Base-by-base conservation (phyloP, 2,113 vertebrate species). In the Trichomycterus rosablanca region DNA sequence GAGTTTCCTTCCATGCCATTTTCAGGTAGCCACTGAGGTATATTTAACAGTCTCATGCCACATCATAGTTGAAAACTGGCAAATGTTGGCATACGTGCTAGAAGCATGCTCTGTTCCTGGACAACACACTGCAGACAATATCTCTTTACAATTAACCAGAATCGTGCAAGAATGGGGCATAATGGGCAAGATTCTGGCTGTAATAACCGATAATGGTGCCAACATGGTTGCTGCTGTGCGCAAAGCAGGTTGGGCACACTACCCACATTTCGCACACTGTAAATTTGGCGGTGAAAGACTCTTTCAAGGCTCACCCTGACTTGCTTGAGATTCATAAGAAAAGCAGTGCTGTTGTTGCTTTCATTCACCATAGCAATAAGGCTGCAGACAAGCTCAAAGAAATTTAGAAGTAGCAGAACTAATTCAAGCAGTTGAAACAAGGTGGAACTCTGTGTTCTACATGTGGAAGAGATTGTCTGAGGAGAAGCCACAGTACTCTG, bases 371-470 rank as follows among this genome's bases (percentile, higher is more conserved):
- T 24, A 62, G 66, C 59, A 74, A 54, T 16, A 66, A 23, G 45
- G 53, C 59, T 16, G 8, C 67, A 66, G 46, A 63, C 20, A 76
- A 44, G 55, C 64, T 71, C 63, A 73, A 63, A 56, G 26, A 66
- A 54, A n/a, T 67, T 23, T 67, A 76, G 20, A 72, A 72, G n/a
- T 71, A 76, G 28, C 45, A 44, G 35, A 62, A 72, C 67, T 67
- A 3, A 42, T 67, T 12, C 52, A 76, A 46, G 35, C 68, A 67
- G 66, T 70, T 61, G 50, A 74, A 32, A 74, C 58, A 52, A 64
- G 66, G 28, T 72, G 69, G 67, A 70, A 75, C 46, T 72, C 56
- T 40, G 16, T 75, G 15, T 73, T 75, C 44, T 75, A 75, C 16
- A 73, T 77, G 67, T 66, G 19, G 4, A 46, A 72, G 44, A 71